These are phyloP conservation scores for Gallirallus australis DNA, from an alignment of 2,797 vertebrate species.

Conservation along the genomic window DNA sequence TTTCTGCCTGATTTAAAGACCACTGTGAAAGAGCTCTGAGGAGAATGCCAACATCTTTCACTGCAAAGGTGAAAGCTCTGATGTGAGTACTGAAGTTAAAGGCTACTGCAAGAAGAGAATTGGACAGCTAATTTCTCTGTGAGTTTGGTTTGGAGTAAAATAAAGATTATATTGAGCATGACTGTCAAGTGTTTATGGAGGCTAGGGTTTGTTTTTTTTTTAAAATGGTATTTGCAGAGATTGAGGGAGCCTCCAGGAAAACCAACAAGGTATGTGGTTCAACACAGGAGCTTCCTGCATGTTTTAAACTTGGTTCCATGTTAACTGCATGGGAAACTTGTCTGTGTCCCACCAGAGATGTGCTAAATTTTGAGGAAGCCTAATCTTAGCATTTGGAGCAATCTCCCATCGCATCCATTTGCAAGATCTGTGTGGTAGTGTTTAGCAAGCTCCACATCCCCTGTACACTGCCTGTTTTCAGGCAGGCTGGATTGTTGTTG, in stretches of 20 bases:
- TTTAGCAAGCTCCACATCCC: neutral
- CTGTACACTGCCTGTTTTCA: neutral
- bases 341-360: neutral
- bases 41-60: neutral
- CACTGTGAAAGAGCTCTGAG: neutral
- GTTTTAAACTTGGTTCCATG: neutral
- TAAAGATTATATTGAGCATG: neutral
- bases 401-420: neutral
- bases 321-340: neutral
- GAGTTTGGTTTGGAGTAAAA: neutral
- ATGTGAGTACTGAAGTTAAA: neutral
- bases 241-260: neutral
- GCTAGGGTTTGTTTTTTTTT: neutral
- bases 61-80: neutral
- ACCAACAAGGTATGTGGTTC: neutral
- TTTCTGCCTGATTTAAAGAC: constrained; percentile 17
- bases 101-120: neutral
- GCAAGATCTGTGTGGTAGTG: neutral
- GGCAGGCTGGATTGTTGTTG: neutral
- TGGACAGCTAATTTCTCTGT: neutral
- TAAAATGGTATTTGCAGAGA: neutral
- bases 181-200: neutral
- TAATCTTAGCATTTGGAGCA: neutral
- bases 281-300: neutral
- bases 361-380: neutral